Evolutionary conservation across 2,888 invertebrate genomes (phyloP).

Genomic region (Drosophila flavopinicola): DNA sequence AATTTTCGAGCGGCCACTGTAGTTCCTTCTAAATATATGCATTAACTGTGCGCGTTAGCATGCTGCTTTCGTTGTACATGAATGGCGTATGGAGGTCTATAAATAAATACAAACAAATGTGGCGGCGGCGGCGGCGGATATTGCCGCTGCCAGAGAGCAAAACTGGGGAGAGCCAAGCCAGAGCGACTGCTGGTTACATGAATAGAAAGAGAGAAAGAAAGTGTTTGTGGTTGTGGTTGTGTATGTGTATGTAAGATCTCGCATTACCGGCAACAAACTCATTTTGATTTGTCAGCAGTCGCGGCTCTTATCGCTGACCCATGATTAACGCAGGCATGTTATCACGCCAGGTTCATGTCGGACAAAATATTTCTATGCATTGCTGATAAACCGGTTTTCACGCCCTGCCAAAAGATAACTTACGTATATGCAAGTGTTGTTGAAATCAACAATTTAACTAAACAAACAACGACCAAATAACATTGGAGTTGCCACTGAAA

Average conservation of each 20-base stretch:
- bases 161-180: neutral
- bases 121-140: slow-evolving; percentile 11
- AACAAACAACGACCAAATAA: slow-evolving; percentile 36
- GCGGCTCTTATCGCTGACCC: slow-evolving; percentile 62
- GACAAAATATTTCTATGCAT: slow-evolving; percentile 40
- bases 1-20: slow-evolving; percentile 5
- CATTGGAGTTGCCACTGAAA: slow-evolving; percentile 20
- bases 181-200: slow-evolving; percentile 29
- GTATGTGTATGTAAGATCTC: slow-evolving; percentile 42
- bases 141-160: slow-evolving; percentile 12
- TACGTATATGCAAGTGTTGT: slow-evolving; percentile 11
- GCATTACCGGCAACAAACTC: slow-evolving; percentile 54
- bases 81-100: slow-evolving; percentile 37
- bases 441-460: slow-evolving; percentile 25
- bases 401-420: slow-evolving; percentile 51
- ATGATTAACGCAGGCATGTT: slow-evolving; percentile 54
- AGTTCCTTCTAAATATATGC: slow-evolving; percentile 1
- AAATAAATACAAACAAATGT: slow-evolving; percentile 58
- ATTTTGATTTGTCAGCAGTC: slow-evolving; percentile 54
- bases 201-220: slow-evolving; percentile 6
- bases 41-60: slow-evolving; percentile 3
- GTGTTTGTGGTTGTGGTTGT: neutral
- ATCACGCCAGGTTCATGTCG: slow-evolving; percentile 56
- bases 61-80: slow-evolving; percentile 31
- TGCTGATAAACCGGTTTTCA: slow-evolving; percentile 76